Evolutionary conservation across 2,113 vertebrate species (phyloP), one percentile per base, ranked within the genome.

Genomic region (Elephas maximus): DNA sequence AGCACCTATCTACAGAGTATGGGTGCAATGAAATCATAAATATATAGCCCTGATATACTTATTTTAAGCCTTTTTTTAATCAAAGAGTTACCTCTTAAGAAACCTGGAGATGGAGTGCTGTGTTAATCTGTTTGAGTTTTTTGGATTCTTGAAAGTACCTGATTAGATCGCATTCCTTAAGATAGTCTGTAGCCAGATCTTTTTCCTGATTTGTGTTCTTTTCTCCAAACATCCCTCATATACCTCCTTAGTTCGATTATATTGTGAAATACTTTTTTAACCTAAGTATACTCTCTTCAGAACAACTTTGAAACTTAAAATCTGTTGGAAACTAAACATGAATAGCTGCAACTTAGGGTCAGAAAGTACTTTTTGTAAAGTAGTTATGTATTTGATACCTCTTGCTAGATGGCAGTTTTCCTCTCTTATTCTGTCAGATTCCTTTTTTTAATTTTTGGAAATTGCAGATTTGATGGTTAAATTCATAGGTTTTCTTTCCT

Each of bases 391-490:
- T 96, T 93, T 93, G 89, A 53, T 91, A 48, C 41, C 37, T 96
- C 80, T 81, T 96, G 77, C 23, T 96, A 69, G 60, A 37, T 84
- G 87, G 67, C 67, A 82, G 2, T 94, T 97, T 93, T 6, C 74
- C 44, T 76, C 84, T 63, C 57, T 84, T n/a, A 48, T 73, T 74
- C 78, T 85, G 93, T 91, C 73, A 45, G 10, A 33, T 93, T 81
- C 69, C 76, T 26, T 79, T 85, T 60, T 85, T 77, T 95, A 91
- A 88, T 65, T 69, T 95, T 95, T 94, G 17, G 71, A 78, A 93
- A 74, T 92, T 65, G 73, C 5, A 90, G 71, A 82, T 90, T 96
- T 69, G 60, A 18, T 97, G 57, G 48, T 84, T 96, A 96, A 83
- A 73, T 83, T 96, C 51, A 48, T 51, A 92, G 76, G 8, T 76